Percentiles rank a stretch among this genome's conserved stretches.
Conservation (phyloP, 2,113 vertebrate genomes). For the Pagrus major region DNA sequence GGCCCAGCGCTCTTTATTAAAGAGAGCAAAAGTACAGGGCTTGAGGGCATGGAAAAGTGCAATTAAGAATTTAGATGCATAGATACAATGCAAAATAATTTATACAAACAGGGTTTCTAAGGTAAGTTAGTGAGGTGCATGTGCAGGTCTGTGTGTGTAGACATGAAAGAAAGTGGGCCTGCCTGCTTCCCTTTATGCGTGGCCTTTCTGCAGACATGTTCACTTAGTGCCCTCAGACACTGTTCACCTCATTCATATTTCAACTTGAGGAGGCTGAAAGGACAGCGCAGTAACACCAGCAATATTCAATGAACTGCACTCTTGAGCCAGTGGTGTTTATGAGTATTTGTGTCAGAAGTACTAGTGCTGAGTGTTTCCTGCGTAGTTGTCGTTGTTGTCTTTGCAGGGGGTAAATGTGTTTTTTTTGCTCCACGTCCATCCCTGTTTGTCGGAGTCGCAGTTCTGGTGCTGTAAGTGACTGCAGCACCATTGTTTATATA, state of each 20-base stretch:
- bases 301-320: constrained; percentile 19
- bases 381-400: no score
- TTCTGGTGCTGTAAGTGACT: no score
- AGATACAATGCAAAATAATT: constrained; percentile 2
- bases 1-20: constrained; percentile 9
- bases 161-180: neutral
- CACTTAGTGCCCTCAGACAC: constrained; percentile 9
- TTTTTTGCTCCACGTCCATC: no score
- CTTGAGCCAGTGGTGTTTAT: neutral
- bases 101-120: neutral
- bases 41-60: neutral
- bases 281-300: neutral
- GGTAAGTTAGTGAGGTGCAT: neutral
- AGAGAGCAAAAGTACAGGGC: constrained; percentile 7
- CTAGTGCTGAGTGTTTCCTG: no score
- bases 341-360: neutral
- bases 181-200: neutral
- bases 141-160: constrained; percentile 9
- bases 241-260: constrained; percentile 41
- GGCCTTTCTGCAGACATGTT: neutral
- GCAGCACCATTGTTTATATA: no score
- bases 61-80: constrained; percentile 9
- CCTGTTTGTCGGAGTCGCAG: no score
- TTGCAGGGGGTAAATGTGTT: no score
- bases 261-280: neutral